phyloP scores from a whole-genome alignment of 2,888 invertebrate species.

The Helobdella robusta region DNA sequence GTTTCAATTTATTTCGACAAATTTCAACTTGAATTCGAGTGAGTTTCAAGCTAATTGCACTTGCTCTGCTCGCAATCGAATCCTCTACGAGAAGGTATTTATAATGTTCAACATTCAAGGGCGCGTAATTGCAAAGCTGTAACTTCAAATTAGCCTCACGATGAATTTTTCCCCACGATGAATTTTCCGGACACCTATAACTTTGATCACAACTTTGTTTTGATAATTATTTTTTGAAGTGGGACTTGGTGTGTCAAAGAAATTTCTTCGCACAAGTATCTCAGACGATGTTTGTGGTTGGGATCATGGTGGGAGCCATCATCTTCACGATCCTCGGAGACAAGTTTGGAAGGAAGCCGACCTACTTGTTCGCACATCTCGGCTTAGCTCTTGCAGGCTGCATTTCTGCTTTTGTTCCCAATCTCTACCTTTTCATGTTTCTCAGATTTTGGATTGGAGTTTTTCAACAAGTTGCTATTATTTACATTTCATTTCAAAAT shows the following conservation, averaged over 20 bases:
- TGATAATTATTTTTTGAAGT: too few relatives aligned
- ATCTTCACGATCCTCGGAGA: slow-evolving; percentile 35
- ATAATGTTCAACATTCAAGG: too few relatives aligned
- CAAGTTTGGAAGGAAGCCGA: slow-evolving; percentile 35
- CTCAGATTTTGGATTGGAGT: slow-evolving; percentile 35
- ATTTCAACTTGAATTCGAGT: too few relatives aligned
- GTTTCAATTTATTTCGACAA: too few relatives aligned
- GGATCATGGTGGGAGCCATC: slow-evolving; percentile 37
- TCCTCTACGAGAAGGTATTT: too few relatives aligned
- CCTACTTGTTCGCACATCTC: slow-evolving; percentile 35
- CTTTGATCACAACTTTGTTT: too few relatives aligned
- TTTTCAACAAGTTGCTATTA: slow-evolving; percentile 35
- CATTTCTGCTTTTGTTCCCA: slow-evolving; percentile 32
- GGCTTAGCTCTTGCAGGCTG: slow-evolving; percentile 33
- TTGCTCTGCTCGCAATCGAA: too few relatives aligned
- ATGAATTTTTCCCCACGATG: too few relatives aligned
- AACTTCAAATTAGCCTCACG: too few relatives aligned
- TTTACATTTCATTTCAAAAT: not conserved
- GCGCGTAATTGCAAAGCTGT: too few relatives aligned
- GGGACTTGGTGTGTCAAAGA: slow-evolving; percentile 37
- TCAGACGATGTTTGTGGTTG: slow-evolving; percentile 36
- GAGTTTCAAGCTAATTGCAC: too few relatives aligned
- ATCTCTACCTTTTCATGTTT: slow-evolving; percentile 34
- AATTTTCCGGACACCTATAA: too few relatives aligned
- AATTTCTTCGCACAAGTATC: slow-evolving; percentile 34